These are phyloP conservation scores for Dendrocincla fuliginosa DNA, from an alignment of 2,797 vertebrate genomes.

Conservation along the genomic window DNA sequence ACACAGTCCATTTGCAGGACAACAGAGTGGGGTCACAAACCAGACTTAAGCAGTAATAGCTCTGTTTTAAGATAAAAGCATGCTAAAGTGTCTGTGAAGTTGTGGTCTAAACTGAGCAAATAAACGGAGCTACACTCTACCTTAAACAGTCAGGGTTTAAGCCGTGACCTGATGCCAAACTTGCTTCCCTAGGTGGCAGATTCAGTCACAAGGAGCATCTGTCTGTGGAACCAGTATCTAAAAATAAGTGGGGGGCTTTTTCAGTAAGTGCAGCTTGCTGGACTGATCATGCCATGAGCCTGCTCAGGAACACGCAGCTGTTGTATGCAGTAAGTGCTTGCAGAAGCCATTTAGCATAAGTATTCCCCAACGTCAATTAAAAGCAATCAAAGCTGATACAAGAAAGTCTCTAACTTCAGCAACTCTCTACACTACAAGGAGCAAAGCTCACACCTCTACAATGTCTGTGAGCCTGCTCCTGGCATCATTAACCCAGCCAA, in stretches of 20 bases:
- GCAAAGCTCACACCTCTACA: not conserved
- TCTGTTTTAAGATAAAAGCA: not conserved
- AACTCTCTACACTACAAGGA: not conserved
- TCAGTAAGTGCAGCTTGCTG: not conserved
- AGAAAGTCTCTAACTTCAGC: not conserved
- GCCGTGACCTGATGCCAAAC: not conserved
- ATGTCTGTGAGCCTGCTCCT: not conserved
- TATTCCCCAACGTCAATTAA: not conserved
- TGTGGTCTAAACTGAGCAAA: not conserved
- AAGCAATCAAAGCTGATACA: not conserved
- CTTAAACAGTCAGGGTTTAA: not conserved
- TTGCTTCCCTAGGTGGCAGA: not conserved
- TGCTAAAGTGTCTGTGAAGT: not conserved
- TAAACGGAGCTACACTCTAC: not conserved
- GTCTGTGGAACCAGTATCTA: not conserved
- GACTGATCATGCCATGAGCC: not conserved
- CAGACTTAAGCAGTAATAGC: not conserved
- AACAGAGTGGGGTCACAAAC: not conserved
- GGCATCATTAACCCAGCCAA: not conserved
- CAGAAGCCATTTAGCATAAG: not conserved
- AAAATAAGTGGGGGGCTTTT: not conserved
- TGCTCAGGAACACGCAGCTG: rapidly evolving
- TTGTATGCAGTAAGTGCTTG: not conserved
- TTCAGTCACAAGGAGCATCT: not conserved
- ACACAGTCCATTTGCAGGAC: not conserved